These are phyloP conservation scores for Stichopus chloronotus DNA, from an alignment of 35 echinoderm and acorn worm species.

Conservation along the genomic window DNA sequence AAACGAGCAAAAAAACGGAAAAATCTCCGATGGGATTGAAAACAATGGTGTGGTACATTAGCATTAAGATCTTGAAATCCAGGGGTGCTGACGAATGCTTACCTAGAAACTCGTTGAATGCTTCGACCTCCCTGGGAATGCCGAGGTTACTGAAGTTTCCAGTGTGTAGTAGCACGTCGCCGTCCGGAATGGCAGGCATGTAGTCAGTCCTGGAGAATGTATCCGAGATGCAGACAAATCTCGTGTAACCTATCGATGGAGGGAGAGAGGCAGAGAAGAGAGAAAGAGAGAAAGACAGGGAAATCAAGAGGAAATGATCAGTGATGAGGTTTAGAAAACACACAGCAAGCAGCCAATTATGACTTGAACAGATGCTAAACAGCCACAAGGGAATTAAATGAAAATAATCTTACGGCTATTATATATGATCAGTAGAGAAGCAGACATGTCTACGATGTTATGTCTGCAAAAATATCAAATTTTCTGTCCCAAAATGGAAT, in stretches of 20 bases:
- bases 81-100: slow-evolving; percentile 33
- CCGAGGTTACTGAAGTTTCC: slow-evolving; percentile 84
- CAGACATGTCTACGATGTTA: not conserved
- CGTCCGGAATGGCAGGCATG: slow-evolving; percentile 74
- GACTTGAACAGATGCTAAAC: not conserved
- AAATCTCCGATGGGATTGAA: no score
- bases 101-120: slow-evolving; percentile 91
- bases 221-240: slow-evolving; percentile 95
- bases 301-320: not conserved
- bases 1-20: no score
- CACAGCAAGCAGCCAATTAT: not conserved
- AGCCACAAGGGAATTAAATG: not conserved
- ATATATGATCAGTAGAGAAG: not conserved
- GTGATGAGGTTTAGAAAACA: not conserved
- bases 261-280: not conserved
- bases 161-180: slow-evolving; percentile 84
- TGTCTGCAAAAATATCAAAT: not conserved
- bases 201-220: slow-evolving; percentile 81
- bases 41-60: not conserved
- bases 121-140: slow-evolving; percentile 71
- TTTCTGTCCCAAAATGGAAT: no score
- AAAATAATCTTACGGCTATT: not conserved
- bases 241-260: slow-evolving; percentile 64
- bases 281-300: not conserved
- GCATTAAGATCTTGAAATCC: not conserved